Percentiles rank a stretch among this genome's conserved stretches.
Conservation (phyloP, 2,888 invertebrate species). For the Cheilosia soror region DNA sequence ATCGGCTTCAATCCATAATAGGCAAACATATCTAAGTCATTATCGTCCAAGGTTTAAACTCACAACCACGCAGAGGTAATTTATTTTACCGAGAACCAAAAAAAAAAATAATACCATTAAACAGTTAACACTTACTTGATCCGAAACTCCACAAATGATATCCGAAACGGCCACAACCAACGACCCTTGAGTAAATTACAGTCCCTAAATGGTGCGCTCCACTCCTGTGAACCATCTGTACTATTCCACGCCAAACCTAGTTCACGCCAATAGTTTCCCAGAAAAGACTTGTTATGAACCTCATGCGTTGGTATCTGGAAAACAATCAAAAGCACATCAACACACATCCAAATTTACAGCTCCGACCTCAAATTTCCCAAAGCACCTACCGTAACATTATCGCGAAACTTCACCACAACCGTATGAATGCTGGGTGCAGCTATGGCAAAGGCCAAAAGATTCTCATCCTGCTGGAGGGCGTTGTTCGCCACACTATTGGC, state of each 20-base stretch:
- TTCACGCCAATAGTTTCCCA: constrained; percentile 83
- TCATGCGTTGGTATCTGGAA: constrained; percentile 82
- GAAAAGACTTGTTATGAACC: constrained; percentile 82
- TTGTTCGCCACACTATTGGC: constrained; percentile 83
- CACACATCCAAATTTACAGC: constrained; percentile 15
- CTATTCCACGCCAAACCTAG: constrained; percentile 83
- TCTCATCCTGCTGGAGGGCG: constrained; percentile 83
- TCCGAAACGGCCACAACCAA: constrained; percentile 84
- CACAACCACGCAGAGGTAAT: not conserved
- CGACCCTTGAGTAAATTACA: constrained; percentile 83
- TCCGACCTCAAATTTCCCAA: not conserved
- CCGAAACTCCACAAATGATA: constrained; percentile 82
- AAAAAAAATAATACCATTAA: not conserved
- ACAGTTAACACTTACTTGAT: constrained; percentile 80
- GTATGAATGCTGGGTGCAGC: constrained; percentile 83
- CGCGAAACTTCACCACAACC: constrained; percentile 84
- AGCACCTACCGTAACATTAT: constrained; percentile 82
- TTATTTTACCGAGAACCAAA: not conserved
- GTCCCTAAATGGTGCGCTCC: constrained; percentile 84
- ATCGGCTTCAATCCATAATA: too few species aligned
- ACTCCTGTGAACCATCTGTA: constrained; percentile 82
- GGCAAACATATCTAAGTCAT: too few species aligned
- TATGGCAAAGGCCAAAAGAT: constrained; percentile 83
- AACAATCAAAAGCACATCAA: constrained; percentile 28
- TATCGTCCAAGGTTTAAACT: too few species aligned